Conservation (phyloP, 2,113 vertebrate genomes). For the Raja brachyura region DNA sequence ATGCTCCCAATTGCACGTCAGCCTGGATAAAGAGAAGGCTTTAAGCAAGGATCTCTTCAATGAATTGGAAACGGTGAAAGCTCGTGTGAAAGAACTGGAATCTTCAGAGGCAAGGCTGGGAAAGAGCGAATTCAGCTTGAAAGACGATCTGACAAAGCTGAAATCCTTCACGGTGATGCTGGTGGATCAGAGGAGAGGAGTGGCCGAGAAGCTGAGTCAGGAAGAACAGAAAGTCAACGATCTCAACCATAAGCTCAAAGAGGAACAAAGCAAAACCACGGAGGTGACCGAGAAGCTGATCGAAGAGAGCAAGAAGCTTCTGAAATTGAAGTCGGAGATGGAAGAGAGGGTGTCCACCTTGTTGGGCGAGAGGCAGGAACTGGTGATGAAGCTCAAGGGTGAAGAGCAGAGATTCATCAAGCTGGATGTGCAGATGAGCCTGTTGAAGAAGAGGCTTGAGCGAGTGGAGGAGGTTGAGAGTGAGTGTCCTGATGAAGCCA, state of each 20-base stretch:
- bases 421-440: slow-evolving; percentile 62
- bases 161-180: slow-evolving; percentile 89
- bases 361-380: slow-evolving; percentile 71
- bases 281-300: slow-evolving; percentile 93
- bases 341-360: slow-evolving; percentile 71
- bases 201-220: slow-evolving; percentile 81
- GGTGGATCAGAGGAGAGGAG: slow-evolving; percentile 83
- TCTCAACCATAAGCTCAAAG: slow-evolving; percentile 70
- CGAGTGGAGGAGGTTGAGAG: slow-evolving; percentile 67
- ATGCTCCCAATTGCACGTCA: slow-evolving; percentile 70
- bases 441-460: slow-evolving; percentile 71
- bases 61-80: slow-evolving; percentile 76
- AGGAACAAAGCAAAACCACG: slow-evolving; percentile 83
- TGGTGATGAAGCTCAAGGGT: slow-evolving; percentile 63
- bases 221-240: slow-evolving; percentile 79
- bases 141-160: slow-evolving; percentile 83
- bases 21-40: slow-evolving; percentile 79
- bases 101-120: slow-evolving; percentile 70
- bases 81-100: slow-evolving; percentile 75
- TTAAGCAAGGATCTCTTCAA: slow-evolving; percentile 70
- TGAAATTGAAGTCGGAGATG: slow-evolving; percentile 88
- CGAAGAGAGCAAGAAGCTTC: slow-evolving; percentile 89
- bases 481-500: slow-evolving; percentile 59
- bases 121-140: slow-evolving; percentile 73
- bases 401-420: slow-evolving; percentile 74